Evolutionary conservation across 2,797 vertebrate species (phyloP).

Genomic region (Nasua narica): DNA sequence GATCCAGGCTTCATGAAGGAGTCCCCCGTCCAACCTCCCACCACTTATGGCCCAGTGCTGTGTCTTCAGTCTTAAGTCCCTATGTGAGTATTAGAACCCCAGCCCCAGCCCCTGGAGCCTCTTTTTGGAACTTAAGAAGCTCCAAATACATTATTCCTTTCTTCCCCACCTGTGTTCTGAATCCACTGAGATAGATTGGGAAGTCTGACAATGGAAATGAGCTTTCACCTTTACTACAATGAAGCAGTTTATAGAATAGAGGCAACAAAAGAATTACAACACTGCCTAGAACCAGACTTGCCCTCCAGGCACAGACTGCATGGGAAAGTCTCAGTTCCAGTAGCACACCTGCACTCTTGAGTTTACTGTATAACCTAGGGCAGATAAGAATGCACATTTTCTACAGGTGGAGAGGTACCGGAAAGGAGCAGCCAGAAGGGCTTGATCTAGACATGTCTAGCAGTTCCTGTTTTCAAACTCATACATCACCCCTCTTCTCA

Average conservation of each 20-base stretch:
- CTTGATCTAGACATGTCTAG: neutral
- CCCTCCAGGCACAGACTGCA: neutral
- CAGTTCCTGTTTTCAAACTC: neutral
- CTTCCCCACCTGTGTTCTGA: neutral
- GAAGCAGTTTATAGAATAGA: neutral
- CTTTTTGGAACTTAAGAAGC: neutral
- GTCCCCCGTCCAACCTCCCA: too few relatives aligned
- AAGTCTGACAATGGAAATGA: neutral
- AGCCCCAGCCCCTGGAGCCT: neutral
- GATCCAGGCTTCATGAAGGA: neutral
- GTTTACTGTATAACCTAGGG: neutral
- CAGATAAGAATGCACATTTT: neutral
- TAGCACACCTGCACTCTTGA: too few relatives aligned
- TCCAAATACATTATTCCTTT: neutral
- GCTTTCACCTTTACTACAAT: neutral
- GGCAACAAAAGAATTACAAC: neutral
- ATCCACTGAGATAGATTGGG: neutral
- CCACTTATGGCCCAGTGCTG: neutral
- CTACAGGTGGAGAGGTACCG: neutral
- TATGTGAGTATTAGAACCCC: neutral
- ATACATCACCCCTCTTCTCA: neutral
- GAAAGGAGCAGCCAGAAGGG: neutral
- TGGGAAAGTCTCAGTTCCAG: neutral
- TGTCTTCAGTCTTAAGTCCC: neutral
- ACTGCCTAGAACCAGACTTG: neutral